Evolutionary conservation across 1,140 invertebrate species (phyloP).

Genomic region (Papilio glaucus): DNA sequence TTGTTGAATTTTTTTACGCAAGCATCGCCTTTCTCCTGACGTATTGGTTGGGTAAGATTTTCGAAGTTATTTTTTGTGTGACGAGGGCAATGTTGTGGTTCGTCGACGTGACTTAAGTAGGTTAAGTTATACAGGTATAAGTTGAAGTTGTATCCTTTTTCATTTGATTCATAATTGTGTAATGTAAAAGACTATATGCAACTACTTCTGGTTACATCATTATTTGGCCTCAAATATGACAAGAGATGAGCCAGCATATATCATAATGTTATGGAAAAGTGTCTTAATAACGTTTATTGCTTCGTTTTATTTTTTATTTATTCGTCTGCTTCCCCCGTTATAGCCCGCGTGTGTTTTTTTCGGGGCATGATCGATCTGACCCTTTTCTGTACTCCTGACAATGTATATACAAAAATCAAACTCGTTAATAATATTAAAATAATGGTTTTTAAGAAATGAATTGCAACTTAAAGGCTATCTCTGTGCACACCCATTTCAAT

Average conservation of each 20-base stretch:
- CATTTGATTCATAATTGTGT: neutral
- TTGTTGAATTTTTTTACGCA: neutral
- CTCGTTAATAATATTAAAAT: too few species aligned
- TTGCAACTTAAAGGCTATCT: neutral
- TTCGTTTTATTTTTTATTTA: too few species aligned
- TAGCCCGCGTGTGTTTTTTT: too few species aligned
- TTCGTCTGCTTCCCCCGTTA: too few species aligned
- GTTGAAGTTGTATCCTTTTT: neutral
- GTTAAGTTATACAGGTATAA: slow-evolving; percentile 6
- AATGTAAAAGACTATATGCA: neutral
- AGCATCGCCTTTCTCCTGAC: neutral
- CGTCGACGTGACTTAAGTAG: neutral
- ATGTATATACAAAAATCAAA: too few species aligned
- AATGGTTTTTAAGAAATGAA: neutral
- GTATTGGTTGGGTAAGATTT: neutral
- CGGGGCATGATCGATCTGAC: too few species aligned
- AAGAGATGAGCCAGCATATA: too few species aligned
- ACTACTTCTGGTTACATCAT: too few species aligned
- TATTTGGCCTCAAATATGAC: too few species aligned
- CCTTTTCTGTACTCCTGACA: too few species aligned
- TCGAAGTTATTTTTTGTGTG: slow-evolving; percentile 3
- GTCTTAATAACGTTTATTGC: too few species aligned
- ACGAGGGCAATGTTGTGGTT: neutral
- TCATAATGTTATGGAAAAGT: too few species aligned
- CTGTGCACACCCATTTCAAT: neutral